These are phyloP conservation scores for Abramis brama DNA, from an alignment of 2,113 vertebrate genomes.

Conservation along the genomic window DNA sequence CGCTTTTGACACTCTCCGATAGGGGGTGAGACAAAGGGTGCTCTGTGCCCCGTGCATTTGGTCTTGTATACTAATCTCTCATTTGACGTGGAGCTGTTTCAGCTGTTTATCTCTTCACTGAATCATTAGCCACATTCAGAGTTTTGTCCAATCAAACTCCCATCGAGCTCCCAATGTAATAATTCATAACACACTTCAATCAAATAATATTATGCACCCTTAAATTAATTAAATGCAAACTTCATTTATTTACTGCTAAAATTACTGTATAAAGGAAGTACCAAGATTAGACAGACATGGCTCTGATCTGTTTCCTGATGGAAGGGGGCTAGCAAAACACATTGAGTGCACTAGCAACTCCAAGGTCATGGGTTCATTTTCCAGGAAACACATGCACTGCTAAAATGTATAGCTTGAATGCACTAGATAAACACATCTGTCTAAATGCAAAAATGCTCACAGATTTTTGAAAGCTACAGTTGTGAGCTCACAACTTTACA, in stretches of 20 bases:
- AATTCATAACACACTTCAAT: constrained; percentile 39
- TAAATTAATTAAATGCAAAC: constrained; percentile 35
- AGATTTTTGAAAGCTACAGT: background rate
- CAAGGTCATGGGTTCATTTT: constrained; percentile 9
- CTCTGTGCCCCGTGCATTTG: constrained; percentile 78
- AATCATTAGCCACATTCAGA: constrained; percentile 45
- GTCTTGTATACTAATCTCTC: constrained; percentile 66
- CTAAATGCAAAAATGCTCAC: background rate
- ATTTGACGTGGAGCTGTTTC: constrained; percentile 55
- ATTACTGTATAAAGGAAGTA: constrained; percentile 22
- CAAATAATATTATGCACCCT: constrained; percentile 34
- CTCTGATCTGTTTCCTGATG: background rate
- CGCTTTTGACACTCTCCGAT: constrained; percentile 85
- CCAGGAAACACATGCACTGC: background rate
- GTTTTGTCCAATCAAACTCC: constrained; percentile 35
- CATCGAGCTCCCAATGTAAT: constrained; percentile 19
- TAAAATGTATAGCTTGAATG: background rate
- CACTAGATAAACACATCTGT: background rate
- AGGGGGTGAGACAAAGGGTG: constrained; percentile 84
- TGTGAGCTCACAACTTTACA: background rate
- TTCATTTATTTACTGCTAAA: constrained; percentile 26
- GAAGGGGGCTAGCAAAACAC: background rate
- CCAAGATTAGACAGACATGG: constrained; percentile 6
- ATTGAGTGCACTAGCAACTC: background rate
- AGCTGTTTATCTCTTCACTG: constrained; percentile 61